Evolutionary conservation across 2,888 invertebrate species (phyloP), one percentile per base, ranked within the genome.

Genomic region (Scotopteryx bipunctaria): DNA sequence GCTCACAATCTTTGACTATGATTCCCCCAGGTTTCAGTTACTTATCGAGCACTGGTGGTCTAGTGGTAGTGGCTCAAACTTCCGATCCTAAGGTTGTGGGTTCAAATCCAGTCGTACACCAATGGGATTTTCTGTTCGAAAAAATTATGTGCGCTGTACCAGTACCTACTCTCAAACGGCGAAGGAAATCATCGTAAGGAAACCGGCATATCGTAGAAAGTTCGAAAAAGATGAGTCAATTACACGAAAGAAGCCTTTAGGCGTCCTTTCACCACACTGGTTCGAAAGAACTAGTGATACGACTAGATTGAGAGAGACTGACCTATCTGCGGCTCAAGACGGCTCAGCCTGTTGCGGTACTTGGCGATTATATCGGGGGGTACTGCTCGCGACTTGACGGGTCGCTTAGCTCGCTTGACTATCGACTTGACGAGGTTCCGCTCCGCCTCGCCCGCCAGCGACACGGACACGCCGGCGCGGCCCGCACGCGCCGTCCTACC

Each of bases 401-500:
- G 95, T 60, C 94, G 93, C 55, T 92, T 93, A 0, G 98, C 97
- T 61, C 95, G 93, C 78, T 95, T 96, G 29, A 99, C 95, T 11
- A 99, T 95, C 43, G 96, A 95, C 82, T 98, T 98, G 13, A 99
- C 95, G 3, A 99, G 92, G 69, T 93, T 93, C 1, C 99, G 92
- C 84, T 99, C 99, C 50, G 93, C 93, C 82, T 99, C 99, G 0
- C 98, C 98, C 38, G 98, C 98, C 41, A 99, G 88, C 0, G 98
- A 98, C 3, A 99, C 97, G 0, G 99, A 97, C 51, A 97, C 95
- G 15, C 99, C 99, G 8, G 95, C 95, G 43, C 96, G 93, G 0
- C 99, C 99, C 5, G 99, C 99, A 71, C 99, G 92, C 0, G 99
- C 99, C 1, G 99, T 99, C 68, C 99, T 92, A 25, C 99, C 99